Evolutionary conservation across 2,888 invertebrate species (phyloP), one percentile per base, ranked within the genome.

Genomic region (Lobophora halterata): DNA sequence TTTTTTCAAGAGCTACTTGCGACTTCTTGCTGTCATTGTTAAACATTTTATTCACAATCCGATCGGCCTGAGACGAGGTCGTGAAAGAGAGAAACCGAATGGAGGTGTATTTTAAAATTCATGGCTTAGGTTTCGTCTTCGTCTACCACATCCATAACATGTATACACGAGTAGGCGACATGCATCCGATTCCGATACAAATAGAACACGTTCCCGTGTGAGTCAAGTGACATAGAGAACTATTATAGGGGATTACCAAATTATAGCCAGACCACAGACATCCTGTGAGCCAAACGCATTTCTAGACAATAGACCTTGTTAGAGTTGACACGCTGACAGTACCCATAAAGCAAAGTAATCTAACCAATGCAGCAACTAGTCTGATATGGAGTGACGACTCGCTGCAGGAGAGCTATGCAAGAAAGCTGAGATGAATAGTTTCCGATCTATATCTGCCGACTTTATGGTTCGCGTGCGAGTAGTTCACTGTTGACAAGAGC

Each of bases 291-390:
- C 50, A 55, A 55, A 59, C 54, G 58, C 58, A 62, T 55, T 29
- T 61, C 55, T 46, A 69, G 66, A 76, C 70, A 74, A 75, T 72
- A 63, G 61, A 39, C 61, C 65, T 73, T 69, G 71, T 74, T 71
- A 63, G 58, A 61, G 58, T 55, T 58, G 61, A 57, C 59, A 60
- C 49, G 61, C 55, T 63, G 70, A 65, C 69, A 61, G 56, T 58
- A 53, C 56, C n/a, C 53, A 69, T 73, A 74, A 71, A 73, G 54
- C 66, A 73, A 71, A 73, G 54, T 65, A 73, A 67, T 67, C 61
- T 71, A 71, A 74, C 75, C 71, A 71, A 76, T 66, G 67, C 59
- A 58, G 52, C 55, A 55, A 61, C 53, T 50, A 61, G 32, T 31
- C 39, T 34, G 69, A 71, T 75, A 73, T 61, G 61, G 63, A 62